These are phyloP conservation scores for Brachyptera putata DNA, from an alignment of 2,888 invertebrate species.

Conservation along the genomic window DNA sequence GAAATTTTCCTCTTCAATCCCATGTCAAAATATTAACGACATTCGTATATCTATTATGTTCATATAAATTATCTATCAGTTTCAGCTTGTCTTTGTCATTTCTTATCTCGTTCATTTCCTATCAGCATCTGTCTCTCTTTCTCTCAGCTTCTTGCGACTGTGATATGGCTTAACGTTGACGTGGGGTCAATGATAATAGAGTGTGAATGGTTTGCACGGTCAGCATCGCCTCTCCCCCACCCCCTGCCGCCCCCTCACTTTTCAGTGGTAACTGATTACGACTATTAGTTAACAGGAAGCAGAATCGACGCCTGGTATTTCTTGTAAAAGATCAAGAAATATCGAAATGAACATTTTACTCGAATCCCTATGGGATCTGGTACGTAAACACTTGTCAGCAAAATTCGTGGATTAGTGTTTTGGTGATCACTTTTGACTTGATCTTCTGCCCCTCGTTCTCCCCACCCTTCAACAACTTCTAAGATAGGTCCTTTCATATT, in stretches of 20 bases:
- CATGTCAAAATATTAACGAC: no score
- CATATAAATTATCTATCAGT: slow-evolving; percentile 15
- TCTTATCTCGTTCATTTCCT: slow-evolving; percentile 6
- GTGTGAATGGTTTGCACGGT: slow-evolving; percentile 14
- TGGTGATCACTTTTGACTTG: no score
- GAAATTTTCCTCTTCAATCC: no score
- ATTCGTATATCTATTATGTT: not conserved
- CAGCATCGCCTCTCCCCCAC: not conserved
- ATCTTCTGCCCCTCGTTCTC: no score
- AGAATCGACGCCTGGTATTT: slow-evolving; percentile 10
- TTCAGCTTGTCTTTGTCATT: not conserved
- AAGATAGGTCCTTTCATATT: no score
- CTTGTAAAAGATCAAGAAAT: slow-evolving; percentile 18
- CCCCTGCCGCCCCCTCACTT: not conserved
- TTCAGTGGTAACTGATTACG: slow-evolving; percentile 26
- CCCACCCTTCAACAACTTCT: no score
- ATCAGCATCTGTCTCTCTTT: not conserved
- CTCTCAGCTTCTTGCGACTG: not conserved
- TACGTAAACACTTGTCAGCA: not conserved
- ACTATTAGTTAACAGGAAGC: slow-evolving; percentile 25
- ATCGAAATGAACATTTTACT: slow-evolving; percentile 16
- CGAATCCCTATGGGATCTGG: slow-evolving; percentile 1
- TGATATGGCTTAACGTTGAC: not conserved
- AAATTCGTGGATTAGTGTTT: slow-evolving; percentile 8
- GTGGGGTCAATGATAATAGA: slow-evolving; percentile 2